These are phyloP conservation scores for Toxotes lorentzi DNA, from an alignment of 2,797 vertebrate genomes.

Conservation along the genomic window DNA sequence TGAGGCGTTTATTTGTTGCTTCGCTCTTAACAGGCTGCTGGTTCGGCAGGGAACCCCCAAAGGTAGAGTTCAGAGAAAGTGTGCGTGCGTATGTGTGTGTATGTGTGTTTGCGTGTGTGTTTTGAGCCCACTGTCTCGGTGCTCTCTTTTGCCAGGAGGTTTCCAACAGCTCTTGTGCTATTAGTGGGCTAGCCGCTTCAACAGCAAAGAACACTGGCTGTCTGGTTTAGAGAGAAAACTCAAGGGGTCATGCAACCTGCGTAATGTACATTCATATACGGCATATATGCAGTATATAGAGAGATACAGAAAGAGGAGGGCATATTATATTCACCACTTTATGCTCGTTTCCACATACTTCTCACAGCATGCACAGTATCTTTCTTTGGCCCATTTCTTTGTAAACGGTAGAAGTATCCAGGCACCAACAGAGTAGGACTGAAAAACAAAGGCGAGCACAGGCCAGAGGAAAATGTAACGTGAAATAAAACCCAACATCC, in stretches of 20 bases:
- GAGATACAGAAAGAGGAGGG: background rate
- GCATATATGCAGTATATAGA: conserved; percentile 1
- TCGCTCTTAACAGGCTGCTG: conserved; percentile 76
- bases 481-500: conserved; percentile 73
- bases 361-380: background rate
- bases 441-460: conserved; percentile 27
- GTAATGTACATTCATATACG: conserved; percentile 27
- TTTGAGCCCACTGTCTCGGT: conserved; percentile 44
- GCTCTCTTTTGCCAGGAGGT: conserved; percentile 74
- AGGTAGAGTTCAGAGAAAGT: conserved; percentile 77
- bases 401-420: background rate
- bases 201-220: conserved; percentile 46
- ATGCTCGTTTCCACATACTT: background rate
- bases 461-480: conserved; percentile 40
- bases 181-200: conserved; percentile 45
- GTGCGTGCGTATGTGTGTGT: conserved; percentile 34
- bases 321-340: background rate
- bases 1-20: conserved; percentile 83
- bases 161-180: conserved; percentile 72
- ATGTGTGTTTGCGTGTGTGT: conserved; percentile 40
- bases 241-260: conserved; percentile 39
- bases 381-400: conserved; percentile 23
- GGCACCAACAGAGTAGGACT: background rate
- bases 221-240: conserved; percentile 52
- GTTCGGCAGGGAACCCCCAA: conserved; percentile 77